These are phyloP conservation scores for Platycnemis pennipes DNA, from an alignment of 2,888 invertebrate genomes.

Conservation along the genomic window DNA sequence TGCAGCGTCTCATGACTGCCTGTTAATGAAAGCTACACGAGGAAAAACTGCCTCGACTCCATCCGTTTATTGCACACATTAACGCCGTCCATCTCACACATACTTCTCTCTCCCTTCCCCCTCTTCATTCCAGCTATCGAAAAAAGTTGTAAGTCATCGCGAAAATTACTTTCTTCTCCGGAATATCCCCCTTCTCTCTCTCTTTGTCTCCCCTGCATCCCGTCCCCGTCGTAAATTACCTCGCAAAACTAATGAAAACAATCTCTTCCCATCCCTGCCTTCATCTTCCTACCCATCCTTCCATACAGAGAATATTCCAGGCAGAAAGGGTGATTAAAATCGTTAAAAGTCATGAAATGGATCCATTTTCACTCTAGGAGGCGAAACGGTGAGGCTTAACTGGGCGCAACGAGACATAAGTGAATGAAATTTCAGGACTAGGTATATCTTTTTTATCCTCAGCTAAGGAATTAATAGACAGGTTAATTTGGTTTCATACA, in stretches of 20 bases:
- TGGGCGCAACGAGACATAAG: background rate
- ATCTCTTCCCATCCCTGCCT: background rate
- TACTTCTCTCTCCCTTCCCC: background rate
- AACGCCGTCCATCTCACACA: background rate
- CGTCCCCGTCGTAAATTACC: background rate
- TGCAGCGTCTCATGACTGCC: background rate
- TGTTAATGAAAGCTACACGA: background rate
- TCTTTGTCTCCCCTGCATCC: too few relatives aligned
- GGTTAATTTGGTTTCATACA: too few relatives aligned
- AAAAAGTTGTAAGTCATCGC: background rate
- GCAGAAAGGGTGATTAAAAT: background rate
- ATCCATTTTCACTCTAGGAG: background rate
- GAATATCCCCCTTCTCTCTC: background rate
- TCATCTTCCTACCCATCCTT: background rate
- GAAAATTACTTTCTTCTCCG: background rate
- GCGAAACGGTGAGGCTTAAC: background rate
- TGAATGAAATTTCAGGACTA: too few relatives aligned
- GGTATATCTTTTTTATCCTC: too few relatives aligned
- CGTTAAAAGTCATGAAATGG: too few relatives aligned
- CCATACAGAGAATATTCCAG: too few relatives aligned
- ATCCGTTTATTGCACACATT: background rate
- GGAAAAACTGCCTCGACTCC: background rate
- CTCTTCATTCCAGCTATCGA: background rate
- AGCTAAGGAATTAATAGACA: too few relatives aligned
- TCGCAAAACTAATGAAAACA: background rate